A percentile compares a stretch with the other conserved stretches of the same genome.
These are phyloP conservation scores for Dermochelys coriacea DNA, from an alignment of 2,797 vertebrate species.

Conservation along the genomic window DNA sequence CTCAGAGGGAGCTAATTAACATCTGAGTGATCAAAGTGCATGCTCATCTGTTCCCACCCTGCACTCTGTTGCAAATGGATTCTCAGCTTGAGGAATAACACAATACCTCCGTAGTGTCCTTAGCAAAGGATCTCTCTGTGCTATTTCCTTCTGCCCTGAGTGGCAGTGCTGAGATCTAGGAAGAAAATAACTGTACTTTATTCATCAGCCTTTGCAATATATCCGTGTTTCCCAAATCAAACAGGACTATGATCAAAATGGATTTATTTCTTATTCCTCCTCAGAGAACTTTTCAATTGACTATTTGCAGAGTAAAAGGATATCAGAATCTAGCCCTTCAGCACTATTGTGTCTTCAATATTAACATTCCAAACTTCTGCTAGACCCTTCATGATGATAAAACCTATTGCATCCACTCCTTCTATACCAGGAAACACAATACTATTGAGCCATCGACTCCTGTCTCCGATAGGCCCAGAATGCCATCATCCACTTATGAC, in stretches of 20 bases:
- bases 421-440: background rate
- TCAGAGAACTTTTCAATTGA: rapidly evolving
- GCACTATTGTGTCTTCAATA: rapidly evolving
- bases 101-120: background rate
- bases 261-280: background rate
- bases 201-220: background rate
- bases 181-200: background rate
- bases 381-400: background rate
- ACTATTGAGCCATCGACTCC: background rate
- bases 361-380: background rate
- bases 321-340: background rate
- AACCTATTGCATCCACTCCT: background rate
- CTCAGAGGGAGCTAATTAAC: background rate
- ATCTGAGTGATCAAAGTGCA: background rate
- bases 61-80: background rate
- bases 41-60: background rate
- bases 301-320: background rate
- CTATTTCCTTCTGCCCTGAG: background rate
- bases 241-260: background rate
- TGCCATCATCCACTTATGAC: background rate
- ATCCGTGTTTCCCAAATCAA: background rate
- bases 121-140: background rate
- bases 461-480: background rate
- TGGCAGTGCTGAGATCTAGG: background rate
- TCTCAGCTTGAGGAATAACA: background rate